These are phyloP conservation scores for Acleris emargana DNA, from an alignment of 2,888 invertebrate genomes.

Conservation along the genomic window DNA sequence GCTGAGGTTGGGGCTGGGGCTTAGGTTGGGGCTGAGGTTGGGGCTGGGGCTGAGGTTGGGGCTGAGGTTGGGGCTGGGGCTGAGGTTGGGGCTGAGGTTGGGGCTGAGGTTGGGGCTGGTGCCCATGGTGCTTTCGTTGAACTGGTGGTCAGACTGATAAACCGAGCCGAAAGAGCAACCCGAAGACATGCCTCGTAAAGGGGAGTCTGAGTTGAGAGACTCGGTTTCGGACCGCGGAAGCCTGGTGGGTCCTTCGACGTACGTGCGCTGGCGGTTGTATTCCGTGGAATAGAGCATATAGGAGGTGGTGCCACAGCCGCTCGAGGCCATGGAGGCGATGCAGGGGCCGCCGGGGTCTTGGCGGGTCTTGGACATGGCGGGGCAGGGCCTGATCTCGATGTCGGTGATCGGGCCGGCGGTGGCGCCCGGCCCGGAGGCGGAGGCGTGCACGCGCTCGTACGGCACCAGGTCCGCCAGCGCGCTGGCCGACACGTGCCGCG, in stretches of 20 bases:
- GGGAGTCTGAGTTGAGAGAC: background rate
- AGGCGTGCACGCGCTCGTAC: constrained; percentile 40
- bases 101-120: too few species aligned
- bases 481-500: constrained; percentile 60
- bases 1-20: background rate
- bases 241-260: constrained; percentile 11
- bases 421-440: constrained; percentile 46
- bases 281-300: constrained; percentile 55
- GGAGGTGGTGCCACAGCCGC: constrained; percentile 52
- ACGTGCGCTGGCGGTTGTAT: constrained; percentile 23
- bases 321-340: constrained; percentile 48
- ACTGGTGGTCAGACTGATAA: background rate
- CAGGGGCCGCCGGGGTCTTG: constrained; percentile 39
- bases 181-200: background rate
- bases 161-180: background rate
- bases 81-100: background rate
- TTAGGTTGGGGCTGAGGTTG: too few species aligned
- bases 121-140: too few species aligned
- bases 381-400: constrained; percentile 57
- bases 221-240: background rate
- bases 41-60: background rate
- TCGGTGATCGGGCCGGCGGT: constrained; percentile 53
- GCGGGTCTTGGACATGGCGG: constrained; percentile 38
- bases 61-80: too few species aligned
- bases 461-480: constrained; percentile 56